Evolutionary conservation across 2,113 vertebrate species (phyloP), one percentile per base, ranked within the genome.

Genomic region (Campylomormyrus numenius): DNA sequence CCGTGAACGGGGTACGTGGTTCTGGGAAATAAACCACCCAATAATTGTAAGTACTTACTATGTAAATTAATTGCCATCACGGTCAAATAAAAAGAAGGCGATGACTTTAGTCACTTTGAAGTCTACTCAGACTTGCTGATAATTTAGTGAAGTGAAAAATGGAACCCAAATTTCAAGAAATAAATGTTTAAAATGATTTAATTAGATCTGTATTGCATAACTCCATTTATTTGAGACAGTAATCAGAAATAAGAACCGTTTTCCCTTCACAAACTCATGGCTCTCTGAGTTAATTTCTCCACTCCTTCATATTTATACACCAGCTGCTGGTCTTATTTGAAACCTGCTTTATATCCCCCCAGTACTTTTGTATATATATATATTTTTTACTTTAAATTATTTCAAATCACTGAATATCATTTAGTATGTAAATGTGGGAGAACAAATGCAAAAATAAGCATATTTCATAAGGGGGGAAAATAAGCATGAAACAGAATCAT

Each of bases 131-230:
- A 39, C 31, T 42, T 19, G 35, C 35, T 80, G 35, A 19, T 80
- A 80, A 80, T 80, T 80, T 80, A 80, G 74, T 42, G 35, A 42
- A 80, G 74, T 80, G 74, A 80, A 80, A 80, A 42, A 80, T 42
- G 74, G 74, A 80, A 80, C 5, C n/a, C 0, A 6, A 80, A 80
- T 80, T 80, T 80, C 74, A 42, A 39, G 35, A 80, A 80, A 80
- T 80, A 42, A 80, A 80, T 19, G 15, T 42, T 80, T 39, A 42
- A 35, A 80, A 39, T 80, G 31, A 80, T 80, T 80, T 80, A 80
- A 80, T 80, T 80, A 80, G 74, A 35, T 80, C 74, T 42, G 35
- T 17, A 77, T 77, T 77, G 35, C 45, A 45, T 31, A 49, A 85
- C 10, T 85, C n/a, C 11, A 85, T n/a, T 48, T 80, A 85, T 85